phyloP scores from a whole-genome alignment of 2,888 invertebrate species.

The Reticulitermes lucifugus region DNA sequence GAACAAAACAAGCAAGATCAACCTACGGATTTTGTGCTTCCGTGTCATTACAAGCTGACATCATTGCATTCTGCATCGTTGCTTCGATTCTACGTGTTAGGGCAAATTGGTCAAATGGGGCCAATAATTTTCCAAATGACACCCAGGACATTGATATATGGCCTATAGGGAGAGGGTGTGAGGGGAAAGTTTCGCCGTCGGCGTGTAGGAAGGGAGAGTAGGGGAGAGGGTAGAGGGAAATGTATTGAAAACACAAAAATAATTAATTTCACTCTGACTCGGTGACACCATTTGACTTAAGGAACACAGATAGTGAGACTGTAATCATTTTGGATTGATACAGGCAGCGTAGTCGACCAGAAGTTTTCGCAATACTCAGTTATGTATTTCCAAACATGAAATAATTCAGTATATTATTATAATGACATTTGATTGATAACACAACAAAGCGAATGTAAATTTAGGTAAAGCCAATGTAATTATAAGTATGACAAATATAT shows the following conservation, averaged over 20 bases:
- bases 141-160: slow-evolving; percentile 51
- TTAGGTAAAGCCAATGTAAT: too few species aligned
- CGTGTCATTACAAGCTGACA: slow-evolving; percentile 47
- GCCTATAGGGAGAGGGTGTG: not conserved
- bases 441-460: too few species aligned
- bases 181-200: not conserved
- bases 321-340: not conserved
- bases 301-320: not conserved
- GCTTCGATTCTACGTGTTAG: slow-evolving; percentile 60
- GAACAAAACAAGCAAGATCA: slow-evolving; percentile 25
- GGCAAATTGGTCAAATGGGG: slow-evolving; percentile 63
- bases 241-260: slow-evolving; percentile 18
- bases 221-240: not conserved
- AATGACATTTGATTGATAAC: too few species aligned
- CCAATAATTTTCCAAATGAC: slow-evolving; percentile 62
- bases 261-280: not conserved
- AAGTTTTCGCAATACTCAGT: too few species aligned
- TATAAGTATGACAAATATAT: too few species aligned
- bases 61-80: slow-evolving; percentile 60
- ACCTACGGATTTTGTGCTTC: slow-evolving; percentile 13
- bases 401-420: too few species aligned
- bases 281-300: not conserved
- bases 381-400: too few species aligned
- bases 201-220: not conserved
- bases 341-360: not conserved